Evolutionary conservation across 1,140 invertebrate genomes (phyloP), one percentile per base, ranked within the genome.

Genomic region (Drosophila bipectinata): DNA sequence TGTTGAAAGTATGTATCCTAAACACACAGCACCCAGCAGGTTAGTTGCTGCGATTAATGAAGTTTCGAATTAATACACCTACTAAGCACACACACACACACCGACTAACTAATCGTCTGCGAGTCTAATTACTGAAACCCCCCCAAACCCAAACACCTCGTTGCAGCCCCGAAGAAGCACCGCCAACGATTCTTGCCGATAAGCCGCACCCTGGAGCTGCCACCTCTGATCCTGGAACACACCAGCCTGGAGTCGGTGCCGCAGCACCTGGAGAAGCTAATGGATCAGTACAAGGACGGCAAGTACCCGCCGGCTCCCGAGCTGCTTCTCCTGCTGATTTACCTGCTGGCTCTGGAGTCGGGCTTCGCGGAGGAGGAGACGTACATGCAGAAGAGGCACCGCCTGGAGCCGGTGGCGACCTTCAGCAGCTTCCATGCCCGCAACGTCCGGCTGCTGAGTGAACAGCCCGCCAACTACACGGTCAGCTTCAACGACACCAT

Each of bases 291-390:
- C 10, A 18, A 74, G 7, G 47, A 80, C 3, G 7, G 18, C 1
- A 64, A 15, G 1, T 58, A 1, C 39, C 57, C 0, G 15, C 57
- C 0, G 55, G 56, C 0, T 0, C 10, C 34, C 12, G 79, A 88
- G 39, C 34, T 83, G 14, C 47, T 91, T 0, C 12, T 75, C 14
- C 24, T 76, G 18, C 60, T 91, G 1, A 69, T 79, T 26, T 90
- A 91, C 61, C 3, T 61, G 26, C 44, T 91, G 24, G 90, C 79
- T 2, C 24, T 91, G 41, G 90, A 91, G 53, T 64, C 72, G 8
- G 90, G 82, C 5, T 90, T 74, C 24, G 85, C 71, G 4, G 66
- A 71, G 41, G 47, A 74, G n/a, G n/a, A 66, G 14, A 69, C 51
- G 1, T 82, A 68, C 61, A 26, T 12, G 41, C 26, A 81, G 41